Base-by-base conservation (phyloP, 1,140 invertebrate genomes). In the Camponotus pennsylvanicus region DNA sequence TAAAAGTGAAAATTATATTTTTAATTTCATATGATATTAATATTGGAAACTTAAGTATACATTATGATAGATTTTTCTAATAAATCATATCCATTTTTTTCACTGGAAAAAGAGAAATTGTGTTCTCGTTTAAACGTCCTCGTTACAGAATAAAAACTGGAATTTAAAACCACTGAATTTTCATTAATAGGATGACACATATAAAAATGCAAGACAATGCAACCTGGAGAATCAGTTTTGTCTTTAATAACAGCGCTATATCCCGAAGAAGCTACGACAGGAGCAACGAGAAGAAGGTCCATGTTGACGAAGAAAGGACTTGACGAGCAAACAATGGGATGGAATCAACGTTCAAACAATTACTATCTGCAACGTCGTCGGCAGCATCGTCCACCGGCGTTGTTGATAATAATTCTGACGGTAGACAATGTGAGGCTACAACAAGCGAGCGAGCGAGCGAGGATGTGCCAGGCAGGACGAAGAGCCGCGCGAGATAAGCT, bases 291-390 rank as follows among this genome's bases (percentile, higher is more conserved):
- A 32, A 63, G 52, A 76, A 27, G 45, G 57, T 63, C 57, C 76
- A 49, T 21, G 42, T 55, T 59, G 66, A 76, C 42, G 57, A 76
- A 79, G 79, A 87, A 89, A 86, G 61, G 45, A 52, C 42, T 75
- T 86, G 89, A 90, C 85, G 85, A 84, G 67, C 66, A 75, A 87
- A 92, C 89, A 92, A 93, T 92, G 82, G 90, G 45, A 45, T 77
- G 89, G 83, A 92, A 92, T 93, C 90, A 93, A 89, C 87, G 92
- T 92, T 92, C 87, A 85, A 92, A 89, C 91, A 88, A 92, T 91
- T 88, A 88, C 89, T 88, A 92, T 89, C 85, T 79, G 83, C 85
- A 86, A 90, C 89, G 88, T 86, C 77, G 86, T 77, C 57, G 88
- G 49, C 73, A 61, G 67, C 78, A 70, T 55, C 5, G 42, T 57